Evolutionary conservation across 2,888 invertebrate genomes (phyloP), one percentile per base, ranked within the genome.

Genomic region (Machimus atricapillus): DNA sequence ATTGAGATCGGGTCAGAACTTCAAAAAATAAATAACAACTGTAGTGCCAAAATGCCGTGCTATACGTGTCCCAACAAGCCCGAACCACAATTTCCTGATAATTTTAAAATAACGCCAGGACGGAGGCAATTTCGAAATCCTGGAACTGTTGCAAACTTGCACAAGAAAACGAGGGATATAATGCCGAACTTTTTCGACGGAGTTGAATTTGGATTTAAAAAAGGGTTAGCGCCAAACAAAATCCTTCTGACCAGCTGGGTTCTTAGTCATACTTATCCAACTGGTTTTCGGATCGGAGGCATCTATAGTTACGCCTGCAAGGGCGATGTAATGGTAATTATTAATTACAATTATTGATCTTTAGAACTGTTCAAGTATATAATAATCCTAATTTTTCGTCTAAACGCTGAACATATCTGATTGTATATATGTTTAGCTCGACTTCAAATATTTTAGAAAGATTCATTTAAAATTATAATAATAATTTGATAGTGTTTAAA

Each of bases 201-300:
- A 82, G 88, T 92, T 66, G 91, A 92, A 86, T 87, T 93, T 34
- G 90, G 91, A 56, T 91, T 90, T 83, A 88, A 88, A 52, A 91
- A 91, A 87, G 90, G 91, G 4, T 87, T 93, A 89, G 90, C 91
- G 0, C 89, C 91, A 8, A 91, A 92, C 85, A 92, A 92, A 89
- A 90, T 88, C 27, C 87, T 92, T 1, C 90, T 90, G 3, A 90
- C 90, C 52, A 90, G 90, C 43, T 92, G 92, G 92, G 88, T 91
- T 0, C 87, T 92, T 58, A 92, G 92, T 87, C 92, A 92, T 88
- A 90, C 90, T 19, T 90, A 90, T 58, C 91, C 92, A 0, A 90
- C 91, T 0, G 92, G 93, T 12, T 92, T 92, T 89, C 91, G 92
- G 5, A 90, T 92, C 76, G 92, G 92, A 16, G 93, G 92, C 0